phyloP scores from a whole-genome alignment of 2,113 vertebrate genomes.

The Sylvilagus bachmani region DNA sequence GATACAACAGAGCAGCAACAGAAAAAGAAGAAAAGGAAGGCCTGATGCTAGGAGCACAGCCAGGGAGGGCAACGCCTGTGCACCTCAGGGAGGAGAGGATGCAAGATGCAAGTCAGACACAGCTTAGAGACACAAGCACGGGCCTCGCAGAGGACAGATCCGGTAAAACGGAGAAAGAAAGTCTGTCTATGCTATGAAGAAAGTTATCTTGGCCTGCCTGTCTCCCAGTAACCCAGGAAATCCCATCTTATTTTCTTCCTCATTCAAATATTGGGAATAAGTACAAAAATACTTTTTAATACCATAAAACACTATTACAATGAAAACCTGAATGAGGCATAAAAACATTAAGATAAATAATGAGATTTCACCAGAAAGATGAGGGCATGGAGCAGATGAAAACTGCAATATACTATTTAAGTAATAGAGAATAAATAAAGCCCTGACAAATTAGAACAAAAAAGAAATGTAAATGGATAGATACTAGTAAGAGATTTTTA shows the following conservation, averaged over 20 bases:
- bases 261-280: not conserved
- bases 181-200: not conserved
- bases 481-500: not conserved
- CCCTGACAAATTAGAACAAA: not conserved
- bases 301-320: not conserved
- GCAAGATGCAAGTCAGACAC: not conserved
- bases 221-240: not conserved
- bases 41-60: too few species aligned
- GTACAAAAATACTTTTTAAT: not conserved
- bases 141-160: not conserved
- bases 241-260: not conserved
- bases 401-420: not conserved
- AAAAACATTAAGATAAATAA: conserved; percentile 33
- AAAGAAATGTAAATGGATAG: not conserved
- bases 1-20: not conserved
- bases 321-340: not conserved
- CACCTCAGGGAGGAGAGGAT: not conserved
- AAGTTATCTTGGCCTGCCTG: not conserved
- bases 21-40: not conserved
- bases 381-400: not conserved
- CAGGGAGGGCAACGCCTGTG: not conserved
- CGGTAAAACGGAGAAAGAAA: not conserved
- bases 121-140: not conserved
- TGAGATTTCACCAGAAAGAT: conserved; percentile 26
- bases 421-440: not conserved